A percentile compares a stretch with the other conserved stretches of the same genome.
These are phyloP conservation scores for Drosophila paramelanica DNA, from an alignment of 2,888 invertebrate species.

Conservation along the genomic window DNA sequence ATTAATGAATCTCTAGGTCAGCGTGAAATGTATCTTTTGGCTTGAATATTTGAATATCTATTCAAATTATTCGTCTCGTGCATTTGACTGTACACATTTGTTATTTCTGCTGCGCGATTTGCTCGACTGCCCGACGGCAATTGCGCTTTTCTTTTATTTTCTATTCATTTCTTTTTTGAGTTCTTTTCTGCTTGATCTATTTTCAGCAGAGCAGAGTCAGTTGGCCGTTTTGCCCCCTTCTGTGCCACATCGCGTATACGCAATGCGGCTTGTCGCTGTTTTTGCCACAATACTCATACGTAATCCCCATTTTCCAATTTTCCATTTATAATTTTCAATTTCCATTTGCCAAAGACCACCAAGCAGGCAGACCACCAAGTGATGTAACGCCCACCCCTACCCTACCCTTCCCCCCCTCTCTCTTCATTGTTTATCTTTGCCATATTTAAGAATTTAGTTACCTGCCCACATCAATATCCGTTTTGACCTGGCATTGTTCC, in stretches of 20 bases:
- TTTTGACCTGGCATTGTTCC: constrained; percentile 1
- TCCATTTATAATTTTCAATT: constrained; percentile 41
- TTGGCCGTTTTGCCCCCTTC: constrained; percentile 10
- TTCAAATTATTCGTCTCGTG: constrained; percentile 3
- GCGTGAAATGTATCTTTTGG: constrained; percentile 48
- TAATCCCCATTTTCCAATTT: constrained; percentile 31
- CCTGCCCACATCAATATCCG: constrained; percentile 20
- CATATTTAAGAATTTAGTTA: constrained; percentile 13
- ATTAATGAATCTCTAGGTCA: constrained; percentile 62
- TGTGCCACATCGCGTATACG: constrained; percentile 49
- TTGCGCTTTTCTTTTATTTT: constrained; percentile 61
- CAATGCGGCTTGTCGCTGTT: constrained; percentile 38
- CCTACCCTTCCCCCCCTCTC: constrained; percentile 7
- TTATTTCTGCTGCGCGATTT: constrained; percentile 23
- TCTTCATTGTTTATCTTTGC: constrained; percentile 43
- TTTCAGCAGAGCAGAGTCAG: constrained; percentile 64
- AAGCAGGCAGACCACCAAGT: constrained; percentile 21
- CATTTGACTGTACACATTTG: constrained; percentile 36
- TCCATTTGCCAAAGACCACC: constrained; percentile 37
- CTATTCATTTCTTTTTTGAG: constrained; percentile 13
- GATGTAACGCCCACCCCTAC: constrained; percentile 50
- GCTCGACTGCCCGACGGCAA: constrained; percentile 40
- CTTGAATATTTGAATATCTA: not conserved
- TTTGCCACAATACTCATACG: constrained; percentile 41
- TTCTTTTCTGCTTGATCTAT: constrained; percentile 77